Base-by-base conservation (phyloP, 2,797 vertebrate species). In the Petrocephalus sullivani region DNA sequence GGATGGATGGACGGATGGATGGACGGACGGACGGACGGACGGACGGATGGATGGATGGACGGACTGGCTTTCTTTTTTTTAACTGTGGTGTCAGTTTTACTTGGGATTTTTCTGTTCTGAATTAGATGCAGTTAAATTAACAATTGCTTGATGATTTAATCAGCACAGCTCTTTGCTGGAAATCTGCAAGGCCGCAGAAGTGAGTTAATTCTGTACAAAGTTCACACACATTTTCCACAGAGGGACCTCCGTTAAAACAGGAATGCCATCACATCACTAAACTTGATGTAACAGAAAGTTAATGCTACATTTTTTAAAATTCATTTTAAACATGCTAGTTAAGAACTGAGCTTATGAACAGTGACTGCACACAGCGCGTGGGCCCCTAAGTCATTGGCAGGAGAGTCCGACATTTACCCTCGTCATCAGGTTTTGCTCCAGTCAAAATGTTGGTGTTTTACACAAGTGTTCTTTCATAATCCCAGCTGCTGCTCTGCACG, bases 391-490 rank as follows among this genome's bases (percentile, higher is more conserved):
- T n/a, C 33, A n/a, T 3, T 78, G 33, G 37, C 14, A 78, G 41
- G 6, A 46, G 37, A 46, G 7, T 78, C 37, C 16, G 41, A 37
- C 41, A 46, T 14, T 1, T 78, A 6, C 41, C 19, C 41, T 41
- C 41, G 7, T 78, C 41, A 78, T 78, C 71, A 78, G 71, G 37
- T 1, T 46, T 46, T n/a, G 16, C 7, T 78, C 41, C n/a, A 53
- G 21, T 21, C 41, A 21, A 54, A 83, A 83, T 23, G n/a, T 14
- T 51, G 41, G 21, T 51, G 10, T 14, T 54, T 83, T 19, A 54
- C 81, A 21, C 81, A 83, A 28, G 41, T 10, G 21, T 53, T 83
- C n/a, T 83, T 83, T 83, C 81, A 83, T 83, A 23, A 54, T 83
- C 81, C 49, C 81, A 51, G 51, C 19, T 54, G n/a, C 21, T 54